These are phyloP conservation scores for Hyles lineata DNA, from an alignment of 2,888 invertebrate genomes.

Conservation along the genomic window DNA sequence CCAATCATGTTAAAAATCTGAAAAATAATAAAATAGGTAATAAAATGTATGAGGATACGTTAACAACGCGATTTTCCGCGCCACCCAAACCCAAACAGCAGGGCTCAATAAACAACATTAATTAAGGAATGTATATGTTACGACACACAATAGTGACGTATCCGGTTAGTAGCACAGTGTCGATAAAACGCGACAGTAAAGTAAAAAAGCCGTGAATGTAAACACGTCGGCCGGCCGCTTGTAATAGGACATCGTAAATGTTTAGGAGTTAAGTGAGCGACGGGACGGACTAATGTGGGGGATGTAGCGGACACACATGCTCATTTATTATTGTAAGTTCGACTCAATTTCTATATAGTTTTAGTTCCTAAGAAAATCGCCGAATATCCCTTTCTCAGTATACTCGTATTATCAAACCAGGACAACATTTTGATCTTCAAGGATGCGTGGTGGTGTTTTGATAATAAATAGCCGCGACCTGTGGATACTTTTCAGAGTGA, in stretches of 20 bases:
- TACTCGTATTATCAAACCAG: too few species aligned
- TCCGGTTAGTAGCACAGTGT: background rate
- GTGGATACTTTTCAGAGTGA: too few species aligned
- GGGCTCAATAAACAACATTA: conserved; percentile 4
- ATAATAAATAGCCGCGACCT: too few species aligned
- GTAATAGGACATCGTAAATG: conserved; percentile 78
- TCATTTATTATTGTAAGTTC: too few species aligned
- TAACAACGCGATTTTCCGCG: background rate
- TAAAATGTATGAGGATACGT: background rate
- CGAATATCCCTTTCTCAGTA: too few species aligned
- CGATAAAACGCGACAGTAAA: conserved; percentile 60
- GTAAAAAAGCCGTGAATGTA: conserved; percentile 74
- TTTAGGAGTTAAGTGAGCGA: conserved; percentile 66
- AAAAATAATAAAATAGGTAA: too few species aligned
- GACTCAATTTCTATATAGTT: too few species aligned
- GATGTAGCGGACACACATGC: conserved; percentile 34
- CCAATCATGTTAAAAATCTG: too few species aligned
- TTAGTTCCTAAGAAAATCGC: too few species aligned
- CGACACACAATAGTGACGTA: background rate
- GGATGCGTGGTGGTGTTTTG: too few species aligned
- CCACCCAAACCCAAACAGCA: background rate
- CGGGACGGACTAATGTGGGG: conserved; percentile 37
- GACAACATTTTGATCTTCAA: too few species aligned
- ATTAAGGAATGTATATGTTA: background rate
- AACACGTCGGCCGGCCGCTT: conserved; percentile 62